Evolutionary conservation across 2,113 vertebrate species (phyloP), one percentile per base, ranked within the genome.

Genomic region (Aptenodytes forsteri): DNA sequence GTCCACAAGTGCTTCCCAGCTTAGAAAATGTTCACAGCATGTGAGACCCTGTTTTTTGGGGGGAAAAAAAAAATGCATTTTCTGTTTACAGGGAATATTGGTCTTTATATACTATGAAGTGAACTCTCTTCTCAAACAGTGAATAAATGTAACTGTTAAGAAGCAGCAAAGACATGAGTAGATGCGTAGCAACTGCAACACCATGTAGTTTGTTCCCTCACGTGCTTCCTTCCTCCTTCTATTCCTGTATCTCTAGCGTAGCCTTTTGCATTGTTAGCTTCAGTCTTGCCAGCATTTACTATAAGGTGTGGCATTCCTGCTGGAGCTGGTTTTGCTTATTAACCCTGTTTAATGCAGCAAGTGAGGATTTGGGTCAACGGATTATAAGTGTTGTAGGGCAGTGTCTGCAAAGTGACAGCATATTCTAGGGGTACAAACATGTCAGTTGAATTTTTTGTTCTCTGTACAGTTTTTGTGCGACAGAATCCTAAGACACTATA

Each of bases 281-380:
- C 59, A 52, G 1, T 69, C 83, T 52, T 78, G n/a, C 29, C 9
- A 52, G 27, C 32, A 16, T 6, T 29, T 67, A 15, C 59, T 81
- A 1, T 62, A 29, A 69, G 38, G 44, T 87, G 77, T 71, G 54
- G 52, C 34, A 18, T 93, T 79, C 32, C 40, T 1, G 2, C 44
- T 62, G 69, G 49, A 84, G 69, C 70, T 93, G 15, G 65, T 93
- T 95, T 81, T 91, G 80, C 52, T 66, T 79, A 75, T 69, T 95
- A 95, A 92, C 27, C 55, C 69, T 38, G 11, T 92, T 71, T 78
- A 84, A 84, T 91, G 89, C 73, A 87, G 54, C 83, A 38, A 55
- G 72, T 20, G 77, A 94, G 89, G 94, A 89, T 96, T 87, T 85
- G 89, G 92, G 91, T 95, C 92, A 92, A 13, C 2, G 1, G 86